Evolutionary conservation across 1,140 invertebrate species (phyloP).

Genomic region (Drosophila yakuba): DNA sequence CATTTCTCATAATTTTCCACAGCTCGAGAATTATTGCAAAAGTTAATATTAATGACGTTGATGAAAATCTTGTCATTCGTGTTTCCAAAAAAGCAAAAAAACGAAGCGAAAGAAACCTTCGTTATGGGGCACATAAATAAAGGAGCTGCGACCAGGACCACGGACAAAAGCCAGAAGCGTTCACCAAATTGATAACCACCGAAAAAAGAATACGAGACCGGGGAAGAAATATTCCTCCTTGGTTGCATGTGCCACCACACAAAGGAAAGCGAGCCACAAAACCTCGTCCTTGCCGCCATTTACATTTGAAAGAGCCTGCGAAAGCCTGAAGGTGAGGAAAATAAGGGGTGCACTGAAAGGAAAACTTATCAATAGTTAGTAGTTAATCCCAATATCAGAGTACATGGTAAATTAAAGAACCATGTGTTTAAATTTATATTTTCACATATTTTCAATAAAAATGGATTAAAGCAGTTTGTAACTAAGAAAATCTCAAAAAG

Average conservation of each 20-base stretch:
- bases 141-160: slow-evolving; percentile 45
- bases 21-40: slow-evolving; percentile 80
- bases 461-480: no score
- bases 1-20: slow-evolving; percentile 82
- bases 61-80: slow-evolving; percentile 84
- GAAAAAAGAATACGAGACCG: slow-evolving; percentile 52
- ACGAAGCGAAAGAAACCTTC: slow-evolving; percentile 39
- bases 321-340: slow-evolving; percentile 48
- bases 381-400: not conserved
- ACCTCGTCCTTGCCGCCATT: slow-evolving; percentile 70
- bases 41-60: slow-evolving; percentile 84
- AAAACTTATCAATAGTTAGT: not conserved
- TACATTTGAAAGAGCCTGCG: slow-evolving; percentile 75
- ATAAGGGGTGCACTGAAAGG: slow-evolving; percentile 24
- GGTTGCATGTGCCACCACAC: slow-evolving; percentile 54
- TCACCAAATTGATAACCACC: slow-evolving; percentile 77
- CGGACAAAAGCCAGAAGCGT: slow-evolving; percentile 67
- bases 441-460: no score
- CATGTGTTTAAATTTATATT: no score
- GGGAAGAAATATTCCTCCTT: slow-evolving; percentile 36
- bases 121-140: slow-evolving; percentile 76
- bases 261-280: slow-evolving; percentile 45
- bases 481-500: not conserved
- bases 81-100: slow-evolving; percentile 54
- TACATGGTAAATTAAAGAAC: no score